Evolutionary conservation across 2,797 vertebrate genomes (phyloP).

Genomic region (Octomys mimax): DNA sequence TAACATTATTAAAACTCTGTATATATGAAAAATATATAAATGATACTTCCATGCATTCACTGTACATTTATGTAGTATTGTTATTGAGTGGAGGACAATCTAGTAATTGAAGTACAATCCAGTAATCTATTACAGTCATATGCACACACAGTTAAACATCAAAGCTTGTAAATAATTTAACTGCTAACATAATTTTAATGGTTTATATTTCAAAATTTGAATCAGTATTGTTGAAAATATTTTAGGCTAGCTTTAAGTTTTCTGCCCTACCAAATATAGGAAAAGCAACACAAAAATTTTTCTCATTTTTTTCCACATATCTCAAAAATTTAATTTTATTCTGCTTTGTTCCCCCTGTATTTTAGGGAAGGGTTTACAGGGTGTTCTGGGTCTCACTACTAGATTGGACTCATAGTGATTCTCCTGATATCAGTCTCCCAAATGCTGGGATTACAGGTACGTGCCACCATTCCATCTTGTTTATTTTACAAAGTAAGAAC

Average conservation of each 20-base stretch:
- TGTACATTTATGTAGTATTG: not conserved
- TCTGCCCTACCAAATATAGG: not conserved
- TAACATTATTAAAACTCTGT: too few species aligned
- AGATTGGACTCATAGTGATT: too few species aligned
- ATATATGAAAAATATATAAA: too few species aligned
- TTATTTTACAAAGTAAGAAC: too few species aligned
- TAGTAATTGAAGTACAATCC: not conserved
- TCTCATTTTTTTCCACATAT: not conserved
- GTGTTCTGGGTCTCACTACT: too few species aligned
- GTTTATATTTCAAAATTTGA: not conserved
- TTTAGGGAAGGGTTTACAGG: too few species aligned
- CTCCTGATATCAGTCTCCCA: too few species aligned
- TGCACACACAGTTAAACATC: not conserved
- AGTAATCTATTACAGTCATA: not conserved
- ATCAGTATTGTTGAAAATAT: not conserved
- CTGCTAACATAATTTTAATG: not conserved
- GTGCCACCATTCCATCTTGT: too few species aligned
- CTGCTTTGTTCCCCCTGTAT: too few species aligned
- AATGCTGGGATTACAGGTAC: too few species aligned
- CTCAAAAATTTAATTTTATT: not conserved
- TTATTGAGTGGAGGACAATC: not conserved
- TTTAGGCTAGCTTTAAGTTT: not conserved
- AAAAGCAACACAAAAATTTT: not conserved
- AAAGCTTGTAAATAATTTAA: not conserved
- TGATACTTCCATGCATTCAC: not conserved